Evolutionary conservation across 2,113 vertebrate genomes (phyloP).

Genomic region (Datnioides undecimradiatus): DNA sequence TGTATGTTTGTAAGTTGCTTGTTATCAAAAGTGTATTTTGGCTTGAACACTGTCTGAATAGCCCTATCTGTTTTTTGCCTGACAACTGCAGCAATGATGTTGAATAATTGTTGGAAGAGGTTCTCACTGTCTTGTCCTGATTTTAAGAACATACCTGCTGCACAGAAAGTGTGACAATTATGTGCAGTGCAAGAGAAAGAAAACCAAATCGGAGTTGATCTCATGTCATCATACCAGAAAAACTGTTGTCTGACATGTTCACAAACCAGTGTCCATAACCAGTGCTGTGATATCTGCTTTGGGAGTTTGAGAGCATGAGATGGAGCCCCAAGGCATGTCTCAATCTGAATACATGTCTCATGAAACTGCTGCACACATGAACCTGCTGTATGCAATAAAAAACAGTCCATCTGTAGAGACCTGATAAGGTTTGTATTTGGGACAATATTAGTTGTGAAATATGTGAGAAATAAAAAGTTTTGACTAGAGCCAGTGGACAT

Average conservation of each 20-base stretch:
- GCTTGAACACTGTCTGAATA: not conserved
- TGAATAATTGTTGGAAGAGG: not conserved
- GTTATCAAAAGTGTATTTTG: not conserved
- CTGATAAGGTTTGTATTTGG: not conserved
- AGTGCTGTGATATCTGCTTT: conserved; percentile 14
- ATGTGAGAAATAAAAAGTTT: not conserved
- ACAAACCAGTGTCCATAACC: not conserved
- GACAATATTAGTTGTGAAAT: not conserved
- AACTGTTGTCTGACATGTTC: not conserved
- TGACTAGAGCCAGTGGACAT: not conserved
- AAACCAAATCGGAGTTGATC: not conserved
- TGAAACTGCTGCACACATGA: not conserved
- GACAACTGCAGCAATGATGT: not conserved
- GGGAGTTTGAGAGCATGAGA: not conserved
- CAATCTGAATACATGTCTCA: not conserved
- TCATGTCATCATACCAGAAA: not conserved
- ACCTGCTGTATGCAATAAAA: conserved; percentile 3
- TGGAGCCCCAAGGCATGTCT: not conserved
- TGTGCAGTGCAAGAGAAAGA: too few relatives aligned
- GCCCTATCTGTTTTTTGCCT: not conserved
- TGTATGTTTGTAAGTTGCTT: not conserved
- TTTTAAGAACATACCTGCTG: not conserved
- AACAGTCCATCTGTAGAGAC: conserved; percentile 13
- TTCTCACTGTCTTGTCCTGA: not conserved
- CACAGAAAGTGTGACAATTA: not conserved